Evolutionary conservation across 53 echinoderm and acorn worm genomes (phyloP).

Genomic region (Patiria pectinifera): DNA sequence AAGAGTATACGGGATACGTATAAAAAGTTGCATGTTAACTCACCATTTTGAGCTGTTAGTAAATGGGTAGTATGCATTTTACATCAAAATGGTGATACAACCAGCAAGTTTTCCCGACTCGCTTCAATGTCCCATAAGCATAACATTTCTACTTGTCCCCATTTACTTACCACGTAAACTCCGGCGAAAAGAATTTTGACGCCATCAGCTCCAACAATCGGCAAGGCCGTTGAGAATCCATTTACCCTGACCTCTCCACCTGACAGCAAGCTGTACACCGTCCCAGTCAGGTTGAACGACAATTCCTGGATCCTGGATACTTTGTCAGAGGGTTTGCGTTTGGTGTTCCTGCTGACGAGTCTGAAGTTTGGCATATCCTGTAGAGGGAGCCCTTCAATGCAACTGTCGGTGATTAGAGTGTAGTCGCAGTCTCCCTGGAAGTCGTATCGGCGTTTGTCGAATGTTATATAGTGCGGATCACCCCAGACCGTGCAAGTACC

Average conservation of each 20-base stretch:
- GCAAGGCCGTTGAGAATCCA: conserved; percentile 43
- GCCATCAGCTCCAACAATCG: conserved; percentile 29
- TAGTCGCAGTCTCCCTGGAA: conserved; percentile 95
- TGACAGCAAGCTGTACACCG: conserved; percentile 49
- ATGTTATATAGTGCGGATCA: conserved; percentile 96
- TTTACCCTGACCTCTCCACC: conserved; percentile 74
- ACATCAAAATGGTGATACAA: too few relatives aligned
- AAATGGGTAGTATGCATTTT: too few relatives aligned
- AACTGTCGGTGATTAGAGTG: conserved; percentile 75
- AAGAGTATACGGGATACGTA: too few relatives aligned
- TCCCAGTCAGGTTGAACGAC: conserved; percentile 49
- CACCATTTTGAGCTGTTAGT: too few relatives aligned
- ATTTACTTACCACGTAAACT: conserved; percentile 71
- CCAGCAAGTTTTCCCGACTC: too few relatives aligned
- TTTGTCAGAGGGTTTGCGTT: conserved; percentile 68
- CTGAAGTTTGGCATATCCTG: conserved; percentile 63
- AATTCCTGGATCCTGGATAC: conserved; percentile 79
- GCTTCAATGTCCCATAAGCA: too few relatives aligned
- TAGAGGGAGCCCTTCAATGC: conserved; percentile 32
- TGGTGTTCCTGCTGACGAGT: conserved; percentile 78
- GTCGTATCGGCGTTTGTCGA: conserved; percentile 78
- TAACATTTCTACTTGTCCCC: neutral
- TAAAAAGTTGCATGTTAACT: too few relatives aligned
- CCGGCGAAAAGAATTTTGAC: conserved; percentile 65
- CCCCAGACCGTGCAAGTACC: conserved; percentile 86